Evolutionary conservation across 2,888 invertebrate genomes (phyloP), one percentile per base, ranked within the genome.

Genomic region (Drosophila meridionalis): DNA sequence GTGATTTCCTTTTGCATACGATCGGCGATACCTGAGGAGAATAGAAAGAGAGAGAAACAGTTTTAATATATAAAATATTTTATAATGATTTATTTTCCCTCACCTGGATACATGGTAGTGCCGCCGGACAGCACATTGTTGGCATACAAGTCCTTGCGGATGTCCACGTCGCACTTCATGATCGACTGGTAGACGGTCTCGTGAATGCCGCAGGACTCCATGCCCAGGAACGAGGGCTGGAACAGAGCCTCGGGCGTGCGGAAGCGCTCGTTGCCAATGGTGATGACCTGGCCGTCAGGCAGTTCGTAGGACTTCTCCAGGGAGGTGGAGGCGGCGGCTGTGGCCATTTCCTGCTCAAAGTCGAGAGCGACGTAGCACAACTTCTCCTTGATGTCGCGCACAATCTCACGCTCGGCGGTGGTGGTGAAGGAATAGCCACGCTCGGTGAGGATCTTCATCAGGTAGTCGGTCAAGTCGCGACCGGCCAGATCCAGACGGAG

Each of bases 111-210:
- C 96, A 97, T 97, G 94, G 96, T 96, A 94, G 96, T 96, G 93
- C 97, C 97, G 92, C 97, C 97, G 90, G 97, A 97, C 93, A 98
- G 95, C 92, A 98, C 97, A 89, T 97, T 97, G 96, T 97, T 97
- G 95, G 97, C 97, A 95, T 97, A 97, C 95, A 97, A 94, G 94
- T 97, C 97, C 95, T 97, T 97, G 94, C 97, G 96, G 95, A 98
- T 98, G 94, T 98, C 98, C 59, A 98, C 97, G 94, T 98, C 98
- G 95, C 98, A 98, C 96, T 97, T 98, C 98, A 98, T 98, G 96
- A 98, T 98, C 94, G 97, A 97, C 95, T 98, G 98, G 96, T 97
- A 98, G 92, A 97, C 97, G 93, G 97, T 97, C 94, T 98, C 97
- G 94, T 98, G 97, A 94, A 98, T 97, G 92, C 97, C 97, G 94